Evolutionary conservation across 30 jellyfish, hydroid and myxozoan species (phyloP).

Genomic region (Hydractinia symbiolongicarpus): DNA sequence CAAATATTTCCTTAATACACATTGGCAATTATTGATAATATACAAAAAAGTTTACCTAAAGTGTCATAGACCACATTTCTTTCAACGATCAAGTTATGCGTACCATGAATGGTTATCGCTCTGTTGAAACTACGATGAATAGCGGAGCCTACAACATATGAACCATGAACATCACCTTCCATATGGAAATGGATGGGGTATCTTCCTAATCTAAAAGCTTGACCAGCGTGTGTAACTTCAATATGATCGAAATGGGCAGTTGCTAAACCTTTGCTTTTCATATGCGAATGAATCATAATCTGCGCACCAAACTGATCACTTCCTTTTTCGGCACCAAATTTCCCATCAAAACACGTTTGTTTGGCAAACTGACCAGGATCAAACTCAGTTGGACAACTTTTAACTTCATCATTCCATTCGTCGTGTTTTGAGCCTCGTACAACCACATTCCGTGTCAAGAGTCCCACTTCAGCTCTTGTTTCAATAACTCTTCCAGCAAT

Average conservation of each 20-base stretch:
- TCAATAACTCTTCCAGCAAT: constrained; percentile 68
- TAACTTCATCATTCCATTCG: constrained; percentile 45
- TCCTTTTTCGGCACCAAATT: constrained; percentile 85
- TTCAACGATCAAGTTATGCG: constrained; percentile 73
- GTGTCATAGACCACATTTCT: constrained; percentile 81
- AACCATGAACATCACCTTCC: constrained; percentile 91
- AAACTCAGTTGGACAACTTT: constrained; percentile 70
- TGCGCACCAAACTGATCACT: constrained; percentile 97
- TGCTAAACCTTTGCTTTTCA: constrained; percentile 47
- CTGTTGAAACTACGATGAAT: constrained; percentile 87
- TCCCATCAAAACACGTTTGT: constrained; percentile 78
- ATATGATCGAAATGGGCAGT: constrained; percentile 74
- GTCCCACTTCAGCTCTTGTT: constrained; percentile 94
- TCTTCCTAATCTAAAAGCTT: constrained; percentile 89
- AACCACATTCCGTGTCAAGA: constrained; percentile 81
- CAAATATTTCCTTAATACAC: too few species aligned
- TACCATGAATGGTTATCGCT: constrained; percentile 91
- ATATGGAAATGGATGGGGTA: constrained; percentile 93
- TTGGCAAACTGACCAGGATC: constrained; percentile 88
- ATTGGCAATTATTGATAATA: too few species aligned
- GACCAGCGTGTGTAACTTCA: constrained; percentile 94
- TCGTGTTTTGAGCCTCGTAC: constrained; percentile 71
- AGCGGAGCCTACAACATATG: constrained; percentile 86
- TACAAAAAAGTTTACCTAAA: constrained; percentile 45
- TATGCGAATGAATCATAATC: constrained; percentile 76